phyloP scores from a whole-genome alignment of 2,888 invertebrate genomes.

The Leptogaster cylindrica region DNA sequence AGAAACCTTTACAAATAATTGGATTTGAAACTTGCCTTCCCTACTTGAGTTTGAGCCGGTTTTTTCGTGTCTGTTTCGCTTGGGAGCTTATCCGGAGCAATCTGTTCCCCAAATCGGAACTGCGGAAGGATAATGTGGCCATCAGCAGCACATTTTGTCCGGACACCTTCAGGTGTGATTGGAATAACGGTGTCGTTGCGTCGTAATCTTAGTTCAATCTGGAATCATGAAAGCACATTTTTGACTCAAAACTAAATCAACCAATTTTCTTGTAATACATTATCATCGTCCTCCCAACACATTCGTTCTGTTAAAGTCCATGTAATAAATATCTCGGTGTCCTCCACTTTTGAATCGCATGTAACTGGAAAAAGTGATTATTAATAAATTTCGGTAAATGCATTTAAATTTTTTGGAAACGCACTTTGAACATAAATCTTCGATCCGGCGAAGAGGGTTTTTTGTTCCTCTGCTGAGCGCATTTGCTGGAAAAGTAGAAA shows the following conservation, averaged over 20 bases:
- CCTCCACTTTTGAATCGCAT: conserved; percentile 59
- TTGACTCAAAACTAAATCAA: not conserved
- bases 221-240: not conserved
- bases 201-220: conserved; percentile 29
- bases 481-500: not conserved
- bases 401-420: conserved; percentile 50
- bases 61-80: conserved; percentile 22
- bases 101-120: conserved; percentile 41
- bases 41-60: conserved; percentile 25
- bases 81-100: not conserved
- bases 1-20: not conserved
- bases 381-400: conserved; percentile 48
- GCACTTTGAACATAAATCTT: conserved; percentile 74
- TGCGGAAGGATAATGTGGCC: conserved; percentile 49
- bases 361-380: no score
- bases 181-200: conserved; percentile 49
- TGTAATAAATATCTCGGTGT: conserved; percentile 62
- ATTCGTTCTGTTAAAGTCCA: conserved; percentile 66
- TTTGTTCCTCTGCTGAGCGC: conserved; percentile 49
- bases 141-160: conserved; percentile 45
- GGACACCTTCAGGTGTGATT: conserved; percentile 44
- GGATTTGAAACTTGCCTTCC: conserved; percentile 13
- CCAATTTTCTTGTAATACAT: conserved; percentile 41
- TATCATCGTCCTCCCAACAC: conserved; percentile 64
- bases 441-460: conserved; percentile 74